Percentiles rank a stretch among this genome's conserved stretches.
Conservation (phyloP, 2,113 vertebrate genomes). For the Pangasianodon hypophthalmus region DNA sequence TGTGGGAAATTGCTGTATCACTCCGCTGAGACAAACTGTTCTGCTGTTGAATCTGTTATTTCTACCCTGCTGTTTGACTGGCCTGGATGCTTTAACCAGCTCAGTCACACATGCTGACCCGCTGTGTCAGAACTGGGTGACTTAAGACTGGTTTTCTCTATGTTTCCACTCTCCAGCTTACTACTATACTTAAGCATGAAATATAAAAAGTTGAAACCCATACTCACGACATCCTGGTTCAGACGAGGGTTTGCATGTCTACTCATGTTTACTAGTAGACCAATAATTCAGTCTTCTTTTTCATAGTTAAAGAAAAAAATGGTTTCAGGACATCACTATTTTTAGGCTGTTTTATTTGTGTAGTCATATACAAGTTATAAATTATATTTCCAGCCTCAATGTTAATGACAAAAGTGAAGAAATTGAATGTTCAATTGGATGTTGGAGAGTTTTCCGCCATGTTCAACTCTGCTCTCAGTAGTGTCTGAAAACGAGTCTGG, state of each 20-base stretch:
- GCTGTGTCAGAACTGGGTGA: constrained; percentile 4
- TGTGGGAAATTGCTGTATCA: constrained; percentile 29
- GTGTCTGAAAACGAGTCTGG: not conserved
- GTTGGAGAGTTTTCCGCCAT: not conserved
- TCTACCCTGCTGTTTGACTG: constrained; percentile 21
- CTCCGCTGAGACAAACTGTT: constrained; percentile 34
- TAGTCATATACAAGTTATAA: not conserved
- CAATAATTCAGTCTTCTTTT: not conserved
- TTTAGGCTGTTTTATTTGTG: not conserved
- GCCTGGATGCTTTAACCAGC: constrained; percentile 21
- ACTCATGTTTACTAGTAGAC: not conserved
- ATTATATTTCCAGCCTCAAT: too few species aligned
- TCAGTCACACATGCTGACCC: constrained; percentile 21
- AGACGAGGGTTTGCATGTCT: not conserved
- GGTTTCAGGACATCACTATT: not conserved
- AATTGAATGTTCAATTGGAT: too few species aligned
- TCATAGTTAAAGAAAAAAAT: not conserved
- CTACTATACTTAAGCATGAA: not conserved
- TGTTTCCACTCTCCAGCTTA: not conserved
- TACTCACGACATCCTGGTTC: not conserved
- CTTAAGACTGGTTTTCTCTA: too few species aligned
- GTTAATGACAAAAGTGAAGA: not conserved
- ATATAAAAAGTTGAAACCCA: not conserved
- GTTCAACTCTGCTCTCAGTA: not conserved
- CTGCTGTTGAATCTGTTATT: constrained; percentile 14